Percentiles rank a stretch among this genome's conserved stretches.
Conservation (phyloP, 2,113 vertebrate species). For the Motacilla alba region DNA sequence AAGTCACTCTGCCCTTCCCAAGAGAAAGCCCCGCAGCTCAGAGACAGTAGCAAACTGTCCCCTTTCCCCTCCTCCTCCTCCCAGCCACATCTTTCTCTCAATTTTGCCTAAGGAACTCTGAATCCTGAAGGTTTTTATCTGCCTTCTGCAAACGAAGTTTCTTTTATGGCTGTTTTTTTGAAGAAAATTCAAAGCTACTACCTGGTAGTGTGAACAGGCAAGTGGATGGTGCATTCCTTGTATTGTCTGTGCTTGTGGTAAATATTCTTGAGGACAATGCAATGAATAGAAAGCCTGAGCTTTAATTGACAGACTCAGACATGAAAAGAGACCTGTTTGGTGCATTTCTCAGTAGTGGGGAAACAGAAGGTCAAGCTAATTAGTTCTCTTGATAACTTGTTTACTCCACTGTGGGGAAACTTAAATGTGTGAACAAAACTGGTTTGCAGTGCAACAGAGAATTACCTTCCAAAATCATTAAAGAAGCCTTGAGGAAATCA, state of each 20-base stretch:
- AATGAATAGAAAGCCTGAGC: neutral
- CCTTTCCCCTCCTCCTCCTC: neutral
- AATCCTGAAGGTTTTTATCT: neutral
- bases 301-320: constrained; percentile 29
- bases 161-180: neutral
- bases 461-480: constrained; percentile 32
- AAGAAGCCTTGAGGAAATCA: constrained; percentile 23
- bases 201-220: constrained; percentile 1
- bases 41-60: fast-evolving
- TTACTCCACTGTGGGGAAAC: constrained; percentile 6
- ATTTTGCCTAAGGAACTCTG: neutral
- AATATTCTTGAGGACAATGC: constrained; percentile 4
- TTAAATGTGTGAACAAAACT: constrained; percentile 23
- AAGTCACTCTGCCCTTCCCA: neutral
- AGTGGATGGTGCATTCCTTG: neutral
- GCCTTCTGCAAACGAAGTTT: neutral
- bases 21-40: neutral
- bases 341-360: constrained; percentile 14
- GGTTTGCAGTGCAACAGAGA: constrained; percentile 15
- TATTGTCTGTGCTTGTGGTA: neutral
- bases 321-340: neutral
- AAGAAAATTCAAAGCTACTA: constrained; percentile 27
- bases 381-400: constrained; percentile 52
- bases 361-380: constrained; percentile 50
- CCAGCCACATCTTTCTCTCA: neutral